Percentiles rank a stretch among this genome's conserved stretches.
These are phyloP conservation scores for Pteropus rufus DNA, from an alignment of 2,797 vertebrate species.

Conservation along the genomic window DNA sequence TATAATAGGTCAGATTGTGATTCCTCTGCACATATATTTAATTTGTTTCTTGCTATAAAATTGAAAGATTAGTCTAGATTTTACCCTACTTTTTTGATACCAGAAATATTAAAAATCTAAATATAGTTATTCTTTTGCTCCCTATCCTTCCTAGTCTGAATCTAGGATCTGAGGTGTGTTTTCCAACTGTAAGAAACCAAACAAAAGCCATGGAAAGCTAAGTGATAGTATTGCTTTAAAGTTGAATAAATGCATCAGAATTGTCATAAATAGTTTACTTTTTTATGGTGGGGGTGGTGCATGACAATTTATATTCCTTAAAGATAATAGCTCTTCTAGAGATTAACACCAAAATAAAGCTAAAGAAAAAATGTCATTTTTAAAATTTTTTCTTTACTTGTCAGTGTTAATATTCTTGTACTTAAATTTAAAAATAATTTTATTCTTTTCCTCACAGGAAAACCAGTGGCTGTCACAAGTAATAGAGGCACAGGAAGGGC, in stretches of 20 bases:
- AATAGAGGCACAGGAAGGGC: conserved; percentile 92
- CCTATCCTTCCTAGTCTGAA: neutral
- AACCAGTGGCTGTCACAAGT: conserved; percentile 97
- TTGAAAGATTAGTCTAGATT: neutral
- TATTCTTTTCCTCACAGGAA: conserved; percentile 85
- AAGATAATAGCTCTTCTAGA: neutral
- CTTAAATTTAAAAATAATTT: conserved; percentile 6
- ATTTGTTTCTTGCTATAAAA: conserved; percentile 33
- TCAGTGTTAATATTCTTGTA: neutral
- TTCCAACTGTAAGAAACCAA: conserved; percentile 20
- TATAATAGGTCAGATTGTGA: neutral
- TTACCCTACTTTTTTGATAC: neutral
- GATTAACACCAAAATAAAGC: neutral
- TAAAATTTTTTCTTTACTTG: conserved; percentile 3
- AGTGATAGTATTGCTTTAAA: neutral
- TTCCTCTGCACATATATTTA: neutral
- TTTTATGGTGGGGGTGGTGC: neutral
- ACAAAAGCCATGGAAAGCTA: neutral
- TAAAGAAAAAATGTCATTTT: neutral
- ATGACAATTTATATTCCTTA: neutral
- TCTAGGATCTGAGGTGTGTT: neutral
- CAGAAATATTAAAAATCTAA: neutral
- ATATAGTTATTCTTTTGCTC: neutral
- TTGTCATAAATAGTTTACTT: conserved; percentile 21
- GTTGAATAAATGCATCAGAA: neutral